phyloP scores from a whole-genome alignment of 2,113 vertebrate species.

The Lycaon pictus region DNA sequence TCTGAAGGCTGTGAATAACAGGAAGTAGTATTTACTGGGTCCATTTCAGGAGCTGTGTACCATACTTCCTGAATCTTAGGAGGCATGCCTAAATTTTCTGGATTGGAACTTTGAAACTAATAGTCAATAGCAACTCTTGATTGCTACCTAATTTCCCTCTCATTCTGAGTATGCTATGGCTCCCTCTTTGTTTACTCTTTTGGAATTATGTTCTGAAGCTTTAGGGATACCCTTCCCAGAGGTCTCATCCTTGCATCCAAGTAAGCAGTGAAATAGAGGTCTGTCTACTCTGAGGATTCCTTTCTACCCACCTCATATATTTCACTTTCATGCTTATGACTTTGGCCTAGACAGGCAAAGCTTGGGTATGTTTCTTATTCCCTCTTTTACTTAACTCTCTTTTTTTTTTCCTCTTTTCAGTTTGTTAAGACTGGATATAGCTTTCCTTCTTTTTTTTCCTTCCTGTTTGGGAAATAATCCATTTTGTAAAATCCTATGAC shows the following conservation, averaged over 20 bases:
- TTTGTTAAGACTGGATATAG: not conserved
- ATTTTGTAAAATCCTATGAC: not conserved
- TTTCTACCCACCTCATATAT: not conserved
- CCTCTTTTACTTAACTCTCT: not conserved
- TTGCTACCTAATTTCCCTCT: not conserved
- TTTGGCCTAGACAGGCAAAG: not conserved
- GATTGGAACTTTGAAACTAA: not conserved
- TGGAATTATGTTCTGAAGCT: not conserved
- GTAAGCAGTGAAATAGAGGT: not conserved
- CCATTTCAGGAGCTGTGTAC: not conserved
- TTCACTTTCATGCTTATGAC: not conserved
- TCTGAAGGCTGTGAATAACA: not conserved
- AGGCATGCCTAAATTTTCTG: not conserved
- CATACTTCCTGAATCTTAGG: not conserved
- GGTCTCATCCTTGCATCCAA: not conserved
- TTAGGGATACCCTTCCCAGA: not conserved
- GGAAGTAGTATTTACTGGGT: accelerated
- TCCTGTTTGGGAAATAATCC: not conserved
- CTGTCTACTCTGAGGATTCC: not conserved
- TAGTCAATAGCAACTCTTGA: not conserved
- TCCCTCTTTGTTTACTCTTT: not conserved
- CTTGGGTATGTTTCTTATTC: not conserved
- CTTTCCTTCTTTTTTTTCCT: not conserved
- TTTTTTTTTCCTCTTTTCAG: not conserved
- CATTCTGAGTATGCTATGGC: not conserved